Evolutionary conservation across 2,797 vertebrate genomes (phyloP).

Genomic region (Cossypha caffra): DNA sequence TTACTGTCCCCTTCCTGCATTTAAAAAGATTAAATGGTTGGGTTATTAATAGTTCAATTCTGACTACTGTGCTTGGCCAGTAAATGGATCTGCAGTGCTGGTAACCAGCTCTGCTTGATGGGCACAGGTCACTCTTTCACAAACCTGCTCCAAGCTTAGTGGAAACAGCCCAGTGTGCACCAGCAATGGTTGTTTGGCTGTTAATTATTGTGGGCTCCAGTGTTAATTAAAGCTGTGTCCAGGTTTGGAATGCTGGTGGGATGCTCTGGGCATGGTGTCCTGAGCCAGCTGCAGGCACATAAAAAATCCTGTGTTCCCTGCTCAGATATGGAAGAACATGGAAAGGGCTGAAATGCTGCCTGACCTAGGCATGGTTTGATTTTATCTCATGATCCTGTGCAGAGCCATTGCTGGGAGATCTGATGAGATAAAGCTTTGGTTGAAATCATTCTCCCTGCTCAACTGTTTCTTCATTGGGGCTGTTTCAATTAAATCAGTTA

Average conservation of each 20-base stretch:
- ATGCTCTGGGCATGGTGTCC: not conserved
- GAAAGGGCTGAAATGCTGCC: not conserved
- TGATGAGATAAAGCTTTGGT: not conserved
- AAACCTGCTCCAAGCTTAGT: not conserved
- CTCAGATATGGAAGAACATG: not conserved
- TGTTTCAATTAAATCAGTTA: not conserved
- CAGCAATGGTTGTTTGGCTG: accelerated
- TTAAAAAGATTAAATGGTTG: conserved; percentile 62
- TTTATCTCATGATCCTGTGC: not conserved
- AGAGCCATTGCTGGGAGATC: accelerated
- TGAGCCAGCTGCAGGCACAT: not conserved
- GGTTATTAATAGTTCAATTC: conserved; percentile 78
- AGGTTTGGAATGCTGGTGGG: accelerated
- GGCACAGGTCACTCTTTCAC: not conserved
- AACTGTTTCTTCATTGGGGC: not conserved
- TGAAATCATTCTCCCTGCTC: not conserved
- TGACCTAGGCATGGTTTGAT: not conserved
- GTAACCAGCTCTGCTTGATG: not conserved
- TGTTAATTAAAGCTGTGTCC: not conserved
- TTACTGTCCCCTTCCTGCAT: conserved; percentile 34
- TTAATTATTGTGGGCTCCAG: not conserved
- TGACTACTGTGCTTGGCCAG: conserved; percentile 28
- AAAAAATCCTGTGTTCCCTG: not conserved
- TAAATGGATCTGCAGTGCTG: conserved; percentile 6
- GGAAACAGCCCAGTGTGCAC: not conserved